Percentiles rank a stretch among this genome's conserved stretches.
These are phyloP conservation scores for Aphelinus atriplicis DNA, from an alignment of 1,140 invertebrate genomes.

Conservation along the genomic window DNA sequence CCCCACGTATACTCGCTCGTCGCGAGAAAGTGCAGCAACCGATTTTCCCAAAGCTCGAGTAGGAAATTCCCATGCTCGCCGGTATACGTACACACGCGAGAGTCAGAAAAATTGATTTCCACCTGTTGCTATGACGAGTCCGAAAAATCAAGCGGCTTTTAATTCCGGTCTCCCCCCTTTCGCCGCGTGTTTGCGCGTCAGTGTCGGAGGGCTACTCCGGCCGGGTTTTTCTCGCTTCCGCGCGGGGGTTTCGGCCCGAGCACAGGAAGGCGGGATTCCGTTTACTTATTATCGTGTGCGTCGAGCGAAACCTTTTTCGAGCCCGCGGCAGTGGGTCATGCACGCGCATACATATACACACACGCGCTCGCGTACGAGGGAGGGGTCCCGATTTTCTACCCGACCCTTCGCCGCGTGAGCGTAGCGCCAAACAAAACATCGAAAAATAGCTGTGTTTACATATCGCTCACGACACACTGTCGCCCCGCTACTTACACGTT, in stretches of 20 bases:
- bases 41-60: neutral
- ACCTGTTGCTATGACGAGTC: slow-evolving; percentile 13
- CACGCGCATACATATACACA: no score
- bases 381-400: neutral
- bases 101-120: neutral
- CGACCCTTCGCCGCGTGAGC: no score
- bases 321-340: no score
- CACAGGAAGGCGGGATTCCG: slow-evolving; percentile 11
- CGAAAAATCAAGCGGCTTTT: neutral
- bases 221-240: slow-evolving; percentile 22
- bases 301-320: slow-evolving; percentile 27
- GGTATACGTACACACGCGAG: no score
- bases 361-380: neutral
- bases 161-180: slow-evolving; percentile 24
- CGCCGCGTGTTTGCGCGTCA: neutral
- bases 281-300: slow-evolving; percentile 32
- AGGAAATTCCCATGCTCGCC: no score
- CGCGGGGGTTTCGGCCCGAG: neutral
- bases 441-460: no score
- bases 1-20: no score
- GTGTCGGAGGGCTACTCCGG: no score
- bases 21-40: no score
- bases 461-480: no score
- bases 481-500: no score
- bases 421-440: no score